Conservation (phyloP, 1,140 invertebrate genomes). For the Thaumatotibia leucotreta region DNA sequence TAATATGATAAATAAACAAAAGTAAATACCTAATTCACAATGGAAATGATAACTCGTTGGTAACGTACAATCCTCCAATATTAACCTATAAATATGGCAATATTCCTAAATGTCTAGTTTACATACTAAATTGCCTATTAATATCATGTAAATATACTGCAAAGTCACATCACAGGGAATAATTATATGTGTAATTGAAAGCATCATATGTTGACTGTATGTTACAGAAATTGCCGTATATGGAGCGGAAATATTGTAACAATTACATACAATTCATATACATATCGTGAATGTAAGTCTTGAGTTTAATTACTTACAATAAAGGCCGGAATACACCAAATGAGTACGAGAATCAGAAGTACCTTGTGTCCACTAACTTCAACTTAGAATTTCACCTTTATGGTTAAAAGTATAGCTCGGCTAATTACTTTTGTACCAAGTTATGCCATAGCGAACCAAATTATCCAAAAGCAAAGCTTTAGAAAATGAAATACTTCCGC, state of each 20-base stretch:
- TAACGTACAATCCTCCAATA: neutral
- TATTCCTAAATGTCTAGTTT: neutral
- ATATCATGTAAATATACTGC: neutral
- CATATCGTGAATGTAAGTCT: neutral
- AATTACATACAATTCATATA: neutral
- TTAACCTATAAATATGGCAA: neutral
- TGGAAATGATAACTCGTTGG: neutral
- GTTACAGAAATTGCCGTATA: neutral
- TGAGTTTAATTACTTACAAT: neutral
- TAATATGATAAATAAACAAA: no score
- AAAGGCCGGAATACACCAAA: no score
- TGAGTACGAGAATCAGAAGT: no score
- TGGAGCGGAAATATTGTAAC: neutral
- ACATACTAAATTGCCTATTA: neutral
- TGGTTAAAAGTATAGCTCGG: no score
- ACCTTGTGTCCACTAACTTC: no score
- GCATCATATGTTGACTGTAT: neutral
- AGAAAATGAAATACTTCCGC: neutral
- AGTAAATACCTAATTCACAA: neutral
- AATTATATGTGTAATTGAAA: neutral
- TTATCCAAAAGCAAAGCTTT: neutral
- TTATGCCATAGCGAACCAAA: neutral
- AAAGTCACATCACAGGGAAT: neutral
- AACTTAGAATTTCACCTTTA: no score
- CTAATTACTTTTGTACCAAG: no score